A percentile compares a stretch with the other conserved stretches of the same genome.
These are phyloP conservation scores for Anguilla japonica DNA, from an alignment of 2,113 vertebrate genomes.

Conservation along the genomic window DNA sequence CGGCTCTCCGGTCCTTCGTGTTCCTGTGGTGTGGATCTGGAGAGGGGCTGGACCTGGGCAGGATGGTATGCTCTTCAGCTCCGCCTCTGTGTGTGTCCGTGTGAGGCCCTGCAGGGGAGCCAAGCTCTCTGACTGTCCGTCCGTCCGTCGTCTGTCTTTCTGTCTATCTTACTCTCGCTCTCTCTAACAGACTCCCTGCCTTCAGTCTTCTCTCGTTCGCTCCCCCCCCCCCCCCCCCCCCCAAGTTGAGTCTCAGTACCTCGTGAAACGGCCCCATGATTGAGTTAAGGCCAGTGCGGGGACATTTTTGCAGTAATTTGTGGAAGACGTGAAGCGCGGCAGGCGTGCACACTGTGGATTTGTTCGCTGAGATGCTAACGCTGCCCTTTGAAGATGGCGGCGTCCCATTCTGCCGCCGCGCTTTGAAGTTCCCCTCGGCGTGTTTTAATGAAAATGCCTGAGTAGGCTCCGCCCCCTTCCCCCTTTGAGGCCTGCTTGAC, in stretches of 20 bases:
- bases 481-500: neutral
- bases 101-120: neutral
- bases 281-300: no score
- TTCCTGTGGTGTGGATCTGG: slow-evolving; percentile 98
- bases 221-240: no score
- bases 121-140: no score
- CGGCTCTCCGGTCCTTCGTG: slow-evolving; percentile 88
- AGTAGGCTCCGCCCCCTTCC: neutral
- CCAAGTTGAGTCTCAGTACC: neutral
- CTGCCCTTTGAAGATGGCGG: neutral
- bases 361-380: neutral
- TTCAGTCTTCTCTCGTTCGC: neutral
- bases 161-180: neutral
- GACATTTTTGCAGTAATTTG: neutral
- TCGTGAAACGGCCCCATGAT: neutral
- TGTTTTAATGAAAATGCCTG: slow-evolving; percentile 26
- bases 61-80: slow-evolving; percentile 77
- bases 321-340: neutral
- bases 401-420: neutral
- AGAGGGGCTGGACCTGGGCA: slow-evolving; percentile 92
- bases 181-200: neutral
- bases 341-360: neutral
- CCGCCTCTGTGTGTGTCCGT: neutral
- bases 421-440: slow-evolving; percentile 18
- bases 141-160: neutral